These are phyloP conservation scores for Pseudochromis fuscus DNA, from an alignment of 2,797 vertebrate species.

Conservation along the genomic window DNA sequence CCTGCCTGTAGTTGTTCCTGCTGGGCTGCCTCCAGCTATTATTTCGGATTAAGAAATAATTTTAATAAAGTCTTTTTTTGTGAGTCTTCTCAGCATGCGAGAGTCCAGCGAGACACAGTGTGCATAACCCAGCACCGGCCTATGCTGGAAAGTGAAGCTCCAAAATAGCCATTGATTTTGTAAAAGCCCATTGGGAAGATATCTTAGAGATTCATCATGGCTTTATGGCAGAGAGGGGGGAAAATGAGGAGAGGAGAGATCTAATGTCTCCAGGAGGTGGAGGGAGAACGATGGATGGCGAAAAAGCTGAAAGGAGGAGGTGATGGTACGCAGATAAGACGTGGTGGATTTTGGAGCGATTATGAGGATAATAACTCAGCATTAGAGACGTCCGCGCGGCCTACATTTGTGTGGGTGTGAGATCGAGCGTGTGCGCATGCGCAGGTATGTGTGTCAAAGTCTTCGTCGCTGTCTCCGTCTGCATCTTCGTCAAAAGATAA, in stretches of 20 bases:
- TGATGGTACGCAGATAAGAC: conserved; percentile 53
- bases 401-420: conserved; percentile 37
- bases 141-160: conserved; percentile 53
- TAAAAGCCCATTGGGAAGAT: conserved; percentile 64
- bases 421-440: conserved; percentile 4
- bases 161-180: conserved; percentile 82
- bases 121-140: conserved; percentile 6
- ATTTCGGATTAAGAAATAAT: not conserved
- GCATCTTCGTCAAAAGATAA: conserved; percentile 35
- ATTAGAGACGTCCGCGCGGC: too few relatives aligned
- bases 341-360: conserved; percentile 69
- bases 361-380: conserved; percentile 69
- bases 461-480: conserved; percentile 37
- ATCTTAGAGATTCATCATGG: conserved; percentile 74
- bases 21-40: not conserved
- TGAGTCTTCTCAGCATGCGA: not conserved
- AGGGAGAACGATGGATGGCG: conserved; percentile 60
- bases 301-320: conserved; percentile 44
- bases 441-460: conserved; percentile 33
- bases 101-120: conserved; percentile 1
- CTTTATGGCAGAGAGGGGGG: conserved; percentile 43
- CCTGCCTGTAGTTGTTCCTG: not conserved
- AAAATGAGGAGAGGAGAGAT: conserved; percentile 53
- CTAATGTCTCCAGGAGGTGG: conserved; percentile 64
- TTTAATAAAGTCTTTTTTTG: not conserved